Conservation (phyloP, 2,113 vertebrate species). For the Centrocercus urophasianus region DNA sequence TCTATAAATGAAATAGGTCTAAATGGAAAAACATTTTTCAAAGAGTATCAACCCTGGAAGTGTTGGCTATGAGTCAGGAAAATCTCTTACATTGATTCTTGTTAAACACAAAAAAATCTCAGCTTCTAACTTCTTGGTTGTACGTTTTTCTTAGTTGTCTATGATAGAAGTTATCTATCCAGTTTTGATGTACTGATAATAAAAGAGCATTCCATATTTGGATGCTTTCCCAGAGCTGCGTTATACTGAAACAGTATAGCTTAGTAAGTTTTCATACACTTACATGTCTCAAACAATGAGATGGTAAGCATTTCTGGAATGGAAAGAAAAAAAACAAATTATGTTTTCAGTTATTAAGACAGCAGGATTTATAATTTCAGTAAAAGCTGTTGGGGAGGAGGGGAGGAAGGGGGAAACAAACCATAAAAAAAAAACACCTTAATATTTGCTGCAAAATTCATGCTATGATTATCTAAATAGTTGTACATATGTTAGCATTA, state of each 20-base stretch:
- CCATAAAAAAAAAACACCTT: background rate
- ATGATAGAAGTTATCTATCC: background rate
- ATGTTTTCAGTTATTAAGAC: background rate
- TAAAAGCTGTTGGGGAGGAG: background rate
- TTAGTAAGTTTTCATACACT: background rate
- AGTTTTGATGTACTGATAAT: conserved; percentile 1
- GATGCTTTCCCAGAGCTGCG: conserved; percentile 11
- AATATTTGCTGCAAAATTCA: background rate
- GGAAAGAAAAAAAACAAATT: background rate
- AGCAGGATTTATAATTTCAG: background rate
- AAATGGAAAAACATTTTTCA: background rate
- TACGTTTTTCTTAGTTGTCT: background rate
- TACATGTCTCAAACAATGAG: background rate
- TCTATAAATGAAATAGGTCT: background rate
- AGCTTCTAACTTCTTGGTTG: background rate
- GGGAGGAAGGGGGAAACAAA: no score
- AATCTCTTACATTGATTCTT: background rate
- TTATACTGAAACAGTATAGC: background rate
- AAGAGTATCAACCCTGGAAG: background rate
- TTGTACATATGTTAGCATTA: background rate
- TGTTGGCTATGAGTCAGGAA: background rate
- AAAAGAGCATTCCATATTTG: conserved; percentile 10
- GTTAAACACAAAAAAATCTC: background rate
- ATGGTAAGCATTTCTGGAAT: background rate
- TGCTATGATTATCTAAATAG: background rate